Evolutionary conservation across 2,888 invertebrate genomes (phyloP), one percentile per base, ranked within the genome.

Genomic region (Brenthis hecate): DNA sequence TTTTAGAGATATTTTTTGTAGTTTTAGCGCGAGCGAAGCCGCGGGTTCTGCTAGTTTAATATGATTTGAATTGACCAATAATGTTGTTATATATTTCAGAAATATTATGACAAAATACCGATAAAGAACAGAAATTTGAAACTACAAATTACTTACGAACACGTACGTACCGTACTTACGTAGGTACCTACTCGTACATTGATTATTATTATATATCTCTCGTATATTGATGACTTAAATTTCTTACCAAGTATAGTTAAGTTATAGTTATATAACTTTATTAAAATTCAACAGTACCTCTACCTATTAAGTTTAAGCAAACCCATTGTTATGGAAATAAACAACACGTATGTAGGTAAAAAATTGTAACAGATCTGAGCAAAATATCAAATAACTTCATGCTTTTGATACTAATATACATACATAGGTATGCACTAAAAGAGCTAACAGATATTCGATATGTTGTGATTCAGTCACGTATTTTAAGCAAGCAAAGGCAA

Each of bases 301-400:
- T 80, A 77, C 75, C 76, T 51, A 51, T 51, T 23, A 56, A 51
- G 53, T 62, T 56, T 82, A 81, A 81, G 82, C 79, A 81, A 78
- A 80, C 76, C 70, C 75, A 85, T 90, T 89, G 86, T 89, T 72
- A 89, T 87, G 87, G 72, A 82, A 88, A 88, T 79, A 80, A 80
- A 80, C 77, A 75, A 85, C 84, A 85, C 78, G 19, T 11, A 80
- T 78, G 77, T 11, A 80, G 78, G 77, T 79, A 83, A 81, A 82
- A 81, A 81, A 77, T 78, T 67, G 56, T 61, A 64, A 58, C 47
- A 60, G 23, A 54, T 63, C 53, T 54, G 53, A 23, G 23, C 28
- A 19, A 60, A 60, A 50, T 60, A 60, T 60, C 50, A 55, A 66
- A 66, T 56, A 55, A 47, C 28, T 8, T 50, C 50, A 50, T 60